Conservation (phyloP, 2,113 vertebrate species). For the Progne subis region DNA sequence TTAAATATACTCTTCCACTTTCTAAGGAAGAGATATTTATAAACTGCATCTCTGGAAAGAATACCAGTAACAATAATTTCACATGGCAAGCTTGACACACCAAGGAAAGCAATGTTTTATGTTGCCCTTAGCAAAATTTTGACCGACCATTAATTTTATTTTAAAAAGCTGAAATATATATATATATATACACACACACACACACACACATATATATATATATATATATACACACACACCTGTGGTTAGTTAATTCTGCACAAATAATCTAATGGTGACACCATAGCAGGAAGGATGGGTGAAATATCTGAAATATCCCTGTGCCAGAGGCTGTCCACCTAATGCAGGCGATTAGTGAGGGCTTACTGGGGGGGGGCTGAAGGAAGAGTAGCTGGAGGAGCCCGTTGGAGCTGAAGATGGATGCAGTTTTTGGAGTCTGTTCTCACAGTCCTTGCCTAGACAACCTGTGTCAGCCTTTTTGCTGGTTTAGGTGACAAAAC, state of each 20-base stretch:
- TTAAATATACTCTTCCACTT: conserved; percentile 42
- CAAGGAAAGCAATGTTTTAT: background rate
- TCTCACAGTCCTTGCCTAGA: background rate
- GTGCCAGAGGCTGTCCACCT: background rate
- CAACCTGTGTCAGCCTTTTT: background rate
- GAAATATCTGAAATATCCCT: background rate
- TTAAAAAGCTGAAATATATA: conserved; percentile 3
- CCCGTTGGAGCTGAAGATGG: background rate
- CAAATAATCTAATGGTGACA: background rate
- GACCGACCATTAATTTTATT: conserved; percentile 16
- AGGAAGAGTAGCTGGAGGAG: background rate
- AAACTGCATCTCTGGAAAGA: background rate
- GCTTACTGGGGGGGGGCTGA: background rate
- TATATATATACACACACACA: background rate
- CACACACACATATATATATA: background rate
- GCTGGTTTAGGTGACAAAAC: background rate
- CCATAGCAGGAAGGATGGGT: background rate
- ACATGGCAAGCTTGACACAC: background rate
- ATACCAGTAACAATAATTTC: background rate
- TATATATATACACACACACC: background rate
- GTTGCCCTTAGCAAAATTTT: background rate
- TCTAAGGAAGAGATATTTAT: conserved; percentile 38
- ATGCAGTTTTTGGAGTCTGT: background rate
- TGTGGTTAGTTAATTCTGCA: conserved; percentile 6
- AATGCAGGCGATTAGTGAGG: background rate